These are phyloP conservation scores for Carcina quercana DNA, from an alignment of 2,888 invertebrate species.

Conservation along the genomic window DNA sequence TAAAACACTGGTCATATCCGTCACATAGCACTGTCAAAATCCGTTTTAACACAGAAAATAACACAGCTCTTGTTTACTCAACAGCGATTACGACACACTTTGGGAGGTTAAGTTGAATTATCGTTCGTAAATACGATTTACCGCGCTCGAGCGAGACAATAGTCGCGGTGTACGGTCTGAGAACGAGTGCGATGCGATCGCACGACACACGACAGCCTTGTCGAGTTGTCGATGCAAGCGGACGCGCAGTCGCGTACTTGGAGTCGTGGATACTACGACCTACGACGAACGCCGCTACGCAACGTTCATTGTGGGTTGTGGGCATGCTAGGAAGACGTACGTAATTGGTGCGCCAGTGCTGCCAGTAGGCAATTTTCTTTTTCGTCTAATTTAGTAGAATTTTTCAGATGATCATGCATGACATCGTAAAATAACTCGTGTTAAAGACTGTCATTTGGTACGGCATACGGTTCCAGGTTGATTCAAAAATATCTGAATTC, in stretches of 20 bases:
- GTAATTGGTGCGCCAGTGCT: too few species aligned
- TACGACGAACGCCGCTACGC: too few species aligned
- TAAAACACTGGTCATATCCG: constrained; percentile 65
- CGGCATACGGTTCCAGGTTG: too few species aligned
- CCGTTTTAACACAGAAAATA: constrained; percentile 3
- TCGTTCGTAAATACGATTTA: background rate
- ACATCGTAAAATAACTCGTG: too few species aligned
- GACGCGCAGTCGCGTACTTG: background rate
- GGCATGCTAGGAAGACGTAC: too few species aligned
- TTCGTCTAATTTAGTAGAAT: too few species aligned
- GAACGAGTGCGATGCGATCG: constrained; percentile 6
- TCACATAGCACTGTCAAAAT: constrained; percentile 34
- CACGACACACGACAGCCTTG: background rate
- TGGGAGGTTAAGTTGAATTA: constrained; percentile 1
- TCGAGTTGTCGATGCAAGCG: background rate
- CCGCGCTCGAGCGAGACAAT: constrained; percentile 5
- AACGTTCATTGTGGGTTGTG: too few species aligned
- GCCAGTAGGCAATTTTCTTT: too few species aligned
- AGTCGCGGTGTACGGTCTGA: constrained; percentile 3
- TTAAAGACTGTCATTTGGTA: too few species aligned
- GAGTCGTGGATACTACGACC: background rate
- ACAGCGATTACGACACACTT: constrained; percentile 9
- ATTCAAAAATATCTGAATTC: too few species aligned
- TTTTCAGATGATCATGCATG: too few species aligned
- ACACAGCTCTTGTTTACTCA: constrained; percentile 9